Evolutionary conservation across 2,113 vertebrate genomes (phyloP).

Genomic region (Bos taurus): DNA sequence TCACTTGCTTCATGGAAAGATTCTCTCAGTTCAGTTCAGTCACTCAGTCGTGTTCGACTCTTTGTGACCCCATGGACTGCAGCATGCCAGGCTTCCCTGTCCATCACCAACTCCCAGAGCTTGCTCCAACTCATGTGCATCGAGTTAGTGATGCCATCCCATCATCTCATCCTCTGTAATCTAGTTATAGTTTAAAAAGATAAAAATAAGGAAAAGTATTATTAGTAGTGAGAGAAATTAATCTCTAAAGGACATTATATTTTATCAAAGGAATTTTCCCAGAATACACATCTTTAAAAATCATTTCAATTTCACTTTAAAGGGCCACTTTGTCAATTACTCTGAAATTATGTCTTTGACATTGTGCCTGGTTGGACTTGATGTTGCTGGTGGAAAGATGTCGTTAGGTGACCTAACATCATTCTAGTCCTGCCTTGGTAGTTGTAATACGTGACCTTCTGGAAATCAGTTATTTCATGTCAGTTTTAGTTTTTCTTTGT

Average conservation of each 20-base stretch:
- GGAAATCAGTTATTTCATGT: constrained; percentile 21
- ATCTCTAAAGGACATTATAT: background rate
- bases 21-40: background rate
- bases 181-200: background rate
- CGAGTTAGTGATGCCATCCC: background rate
- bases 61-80: background rate
- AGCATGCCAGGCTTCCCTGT: background rate
- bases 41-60: background rate
- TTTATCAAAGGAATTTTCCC: constrained; percentile 5
- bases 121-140: background rate
- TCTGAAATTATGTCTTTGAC: constrained; percentile 8
- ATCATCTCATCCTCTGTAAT: background rate
- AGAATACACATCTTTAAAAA: background rate
- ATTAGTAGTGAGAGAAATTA: background rate
- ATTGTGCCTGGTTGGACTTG: background rate
- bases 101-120: background rate
- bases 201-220: background rate
- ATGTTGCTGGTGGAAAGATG: background rate
- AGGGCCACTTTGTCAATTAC: background rate
- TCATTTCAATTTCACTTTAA: background rate
- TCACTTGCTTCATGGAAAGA: background rate
- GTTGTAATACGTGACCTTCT: constrained; percentile 18
- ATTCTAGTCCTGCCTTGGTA: background rate
- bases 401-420: background rate
- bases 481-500: background rate